These are phyloP conservation scores for Drosophila persimilis DNA, from an alignment of 1,140 invertebrate genomes.

Conservation along the genomic window DNA sequence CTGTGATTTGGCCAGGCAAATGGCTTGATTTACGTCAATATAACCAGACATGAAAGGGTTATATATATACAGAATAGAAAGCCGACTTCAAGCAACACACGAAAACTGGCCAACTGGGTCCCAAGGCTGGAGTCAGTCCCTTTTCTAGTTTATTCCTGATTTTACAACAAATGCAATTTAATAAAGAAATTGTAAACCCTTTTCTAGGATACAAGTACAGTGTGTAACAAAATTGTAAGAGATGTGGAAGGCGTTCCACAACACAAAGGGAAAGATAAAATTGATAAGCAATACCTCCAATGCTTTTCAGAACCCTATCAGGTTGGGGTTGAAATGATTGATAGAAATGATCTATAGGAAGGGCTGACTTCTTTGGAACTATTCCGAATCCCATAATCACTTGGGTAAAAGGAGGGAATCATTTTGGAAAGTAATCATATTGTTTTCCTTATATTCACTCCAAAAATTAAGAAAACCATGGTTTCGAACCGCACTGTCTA, in stretches of 20 bases:
- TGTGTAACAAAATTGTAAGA: background rate
- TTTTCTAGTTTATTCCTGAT: slow-evolving; percentile 56
- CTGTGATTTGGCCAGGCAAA: slow-evolving; percentile 54
- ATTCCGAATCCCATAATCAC: no score
- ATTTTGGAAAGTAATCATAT: background rate
- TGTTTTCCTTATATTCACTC: no score
- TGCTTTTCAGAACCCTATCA: no score
- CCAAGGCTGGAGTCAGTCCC: slow-evolving; percentile 23
- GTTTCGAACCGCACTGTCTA: slow-evolving; percentile 21
- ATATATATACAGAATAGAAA: slow-evolving; percentile 15
- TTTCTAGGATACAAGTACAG: slow-evolving; percentile 31
- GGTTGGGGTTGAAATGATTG: no score
- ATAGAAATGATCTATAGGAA: no score
- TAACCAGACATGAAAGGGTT: slow-evolving; percentile 60
- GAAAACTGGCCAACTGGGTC: slow-evolving; percentile 21
- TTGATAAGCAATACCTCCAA: background rate
- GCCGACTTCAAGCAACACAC: background rate
- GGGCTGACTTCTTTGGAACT: no score
- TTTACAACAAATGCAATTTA: slow-evolving; percentile 75
- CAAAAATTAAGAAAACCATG: background rate
- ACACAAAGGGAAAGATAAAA: no score
- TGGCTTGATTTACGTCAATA: slow-evolving; percentile 69
- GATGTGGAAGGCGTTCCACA: background rate
- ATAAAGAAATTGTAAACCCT: slow-evolving; percentile 70
- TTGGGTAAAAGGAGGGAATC: no score